phyloP scores from a whole-genome alignment of 1,140 invertebrate species.

The Goniozus legneri region DNA sequence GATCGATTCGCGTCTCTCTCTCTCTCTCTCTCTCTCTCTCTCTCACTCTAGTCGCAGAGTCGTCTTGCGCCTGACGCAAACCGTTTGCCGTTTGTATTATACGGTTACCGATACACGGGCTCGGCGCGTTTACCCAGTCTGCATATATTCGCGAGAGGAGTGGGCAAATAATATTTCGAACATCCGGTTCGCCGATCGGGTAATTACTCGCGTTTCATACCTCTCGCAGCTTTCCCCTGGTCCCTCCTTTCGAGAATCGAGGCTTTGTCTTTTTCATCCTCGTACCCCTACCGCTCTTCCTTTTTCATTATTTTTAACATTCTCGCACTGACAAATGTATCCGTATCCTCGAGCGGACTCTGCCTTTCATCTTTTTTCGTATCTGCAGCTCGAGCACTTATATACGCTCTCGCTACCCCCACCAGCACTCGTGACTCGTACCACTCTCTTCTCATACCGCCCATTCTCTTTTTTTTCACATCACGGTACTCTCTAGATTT shows the following conservation, averaged over 20 bases:
- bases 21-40: too few species aligned
- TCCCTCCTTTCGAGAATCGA: background rate
- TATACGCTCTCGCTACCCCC: slow-evolving; percentile 34
- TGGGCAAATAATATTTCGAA: too few species aligned
- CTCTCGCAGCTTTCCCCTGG: background rate
- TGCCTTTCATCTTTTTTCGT: slow-evolving; percentile 51
- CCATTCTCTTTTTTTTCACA: background rate
- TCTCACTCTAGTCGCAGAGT: too few species aligned
- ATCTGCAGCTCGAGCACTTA: slow-evolving; percentile 48
- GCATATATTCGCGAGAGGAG: too few species aligned
- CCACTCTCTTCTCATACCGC: slow-evolving; percentile 24
- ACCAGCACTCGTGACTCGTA: slow-evolving; percentile 18
- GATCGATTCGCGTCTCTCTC: too few species aligned
- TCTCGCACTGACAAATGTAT: slow-evolving; percentile 48
- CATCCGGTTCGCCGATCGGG: too few species aligned
- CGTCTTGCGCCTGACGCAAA: too few species aligned
- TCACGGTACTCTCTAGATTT: slow-evolving; percentile 15
- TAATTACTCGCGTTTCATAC: slow-evolving; percentile 5
- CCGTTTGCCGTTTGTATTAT: too few species aligned
- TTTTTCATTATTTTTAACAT: slow-evolving; percentile 44
- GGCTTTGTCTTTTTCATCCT: slow-evolving; percentile 11
- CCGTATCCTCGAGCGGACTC: slow-evolving; percentile 46
- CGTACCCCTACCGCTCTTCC: slow-evolving; percentile 15
- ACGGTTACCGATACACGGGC: too few species aligned
- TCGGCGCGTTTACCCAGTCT: too few species aligned